Percentiles rank a stretch among this genome's conserved stretches.
These are phyloP conservation scores for Dryococelus australis DNA, from an alignment of 2,888 invertebrate genomes.

Conservation along the genomic window DNA sequence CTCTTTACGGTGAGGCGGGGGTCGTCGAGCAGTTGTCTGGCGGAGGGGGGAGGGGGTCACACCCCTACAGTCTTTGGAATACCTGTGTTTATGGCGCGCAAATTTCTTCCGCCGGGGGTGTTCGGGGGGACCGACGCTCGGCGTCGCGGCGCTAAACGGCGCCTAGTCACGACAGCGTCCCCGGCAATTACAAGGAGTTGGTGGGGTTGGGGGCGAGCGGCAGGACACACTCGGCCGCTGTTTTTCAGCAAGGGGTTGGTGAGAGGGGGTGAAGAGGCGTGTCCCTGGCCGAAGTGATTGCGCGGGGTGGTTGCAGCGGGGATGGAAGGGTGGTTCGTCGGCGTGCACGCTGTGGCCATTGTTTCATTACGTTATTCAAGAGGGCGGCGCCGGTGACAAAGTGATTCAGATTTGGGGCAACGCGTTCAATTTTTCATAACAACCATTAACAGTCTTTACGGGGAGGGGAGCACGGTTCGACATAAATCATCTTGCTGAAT, in stretches of 20 bases:
- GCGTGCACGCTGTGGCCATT: background rate
- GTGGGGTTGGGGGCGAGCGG: background rate
- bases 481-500: background rate
- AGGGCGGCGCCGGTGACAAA: background rate
- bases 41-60: background rate
- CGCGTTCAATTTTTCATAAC: background rate
- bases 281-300: background rate
- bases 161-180: background rate
- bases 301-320: background rate
- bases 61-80: background rate
- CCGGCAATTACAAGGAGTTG: background rate
- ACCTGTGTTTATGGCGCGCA: background rate
- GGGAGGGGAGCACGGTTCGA: background rate
- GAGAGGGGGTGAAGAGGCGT: background rate
- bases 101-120: background rate
- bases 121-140: background rate
- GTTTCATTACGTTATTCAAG: conserved; percentile 16
- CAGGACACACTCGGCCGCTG: background rate
- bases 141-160: conserved; percentile 2
- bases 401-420: background rate
- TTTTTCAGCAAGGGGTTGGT: background rate
- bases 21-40: background rate
- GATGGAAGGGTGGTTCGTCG: background rate
- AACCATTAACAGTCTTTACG: background rate
- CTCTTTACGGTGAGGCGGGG: background rate